Evolutionary conservation across 1,140 invertebrate species (phyloP), one percentile per base, ranked within the genome.

Genomic region (Lepidurus couesii): DNA sequence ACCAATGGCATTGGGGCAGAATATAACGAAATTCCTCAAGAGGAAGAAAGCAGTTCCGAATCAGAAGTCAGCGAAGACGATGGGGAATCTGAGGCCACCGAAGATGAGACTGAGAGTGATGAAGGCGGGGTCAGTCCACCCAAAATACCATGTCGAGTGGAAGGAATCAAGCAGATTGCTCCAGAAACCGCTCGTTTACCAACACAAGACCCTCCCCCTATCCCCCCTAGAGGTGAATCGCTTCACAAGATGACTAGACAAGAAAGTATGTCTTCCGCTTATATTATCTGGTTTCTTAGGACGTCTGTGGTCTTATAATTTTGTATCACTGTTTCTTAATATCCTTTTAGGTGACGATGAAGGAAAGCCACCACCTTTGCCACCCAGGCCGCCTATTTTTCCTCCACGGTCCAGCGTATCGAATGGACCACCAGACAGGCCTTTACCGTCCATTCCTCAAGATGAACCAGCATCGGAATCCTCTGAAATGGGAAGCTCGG

Each of bases 191-290:
- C 42, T 42, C 21, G 42, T 16, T 44, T 75, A 13, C 21, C 78
- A 13, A 44, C 44, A 44, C 44, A 74, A 13, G 73, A 47, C 21
- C 78, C 77, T 13, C 77, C 78, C 1, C 78, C 78, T 42, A 74
- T 79, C 11, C 78, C 78, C 6, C 78, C 78, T 9, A 74, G 78
- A 44, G 78, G 65, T 8, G 78, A 79, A 44, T 79, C 78, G 6
- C 73, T 79, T 16, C 7, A 9, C n/a, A 24, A 16, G 26, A 26
- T 74, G 44, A 45, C 73, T 74, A 79, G 34, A 75, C 7, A 75
- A 21, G 42, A 65, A 75, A 75, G 74, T 43, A 75, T 7, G 43
- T 43, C 74, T 75, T 34, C 3, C 43, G 16, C n/a, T 75, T 11
- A 34, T 11, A 21, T 11, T 75, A 9, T 73, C 42, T 75, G 4